phyloP scores from a whole-genome alignment of 2,113 vertebrate species.

The Pterocles gutturalis region DNA sequence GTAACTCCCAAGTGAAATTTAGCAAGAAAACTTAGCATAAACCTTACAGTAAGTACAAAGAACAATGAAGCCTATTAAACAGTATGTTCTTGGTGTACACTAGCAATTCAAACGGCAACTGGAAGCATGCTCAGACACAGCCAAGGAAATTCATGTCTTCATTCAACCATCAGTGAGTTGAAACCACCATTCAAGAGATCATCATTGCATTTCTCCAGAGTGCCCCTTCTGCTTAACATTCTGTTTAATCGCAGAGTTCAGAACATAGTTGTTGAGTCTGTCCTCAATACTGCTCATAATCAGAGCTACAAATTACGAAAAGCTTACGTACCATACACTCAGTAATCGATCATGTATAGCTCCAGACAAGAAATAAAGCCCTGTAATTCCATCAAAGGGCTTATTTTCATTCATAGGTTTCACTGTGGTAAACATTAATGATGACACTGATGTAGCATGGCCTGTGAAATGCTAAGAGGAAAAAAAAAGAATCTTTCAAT shows the following conservation, averaged over 20 bases:
- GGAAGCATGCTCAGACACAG: conserved; percentile 56
- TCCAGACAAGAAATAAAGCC: conserved; percentile 95
- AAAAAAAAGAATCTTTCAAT: conserved; percentile 11
- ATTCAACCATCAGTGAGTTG: neutral
- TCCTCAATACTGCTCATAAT: neutral
- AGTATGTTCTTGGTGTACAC: neutral
- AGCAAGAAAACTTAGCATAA: neutral
- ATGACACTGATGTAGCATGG: conserved; percentile 92
- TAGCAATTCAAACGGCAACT: neutral
- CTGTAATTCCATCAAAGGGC: conserved; percentile 84
- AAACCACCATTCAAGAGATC: conserved; percentile 40
- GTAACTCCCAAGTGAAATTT: neutral
- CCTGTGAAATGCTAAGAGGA: conserved; percentile 92
- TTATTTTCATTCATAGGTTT: conserved; percentile 84
- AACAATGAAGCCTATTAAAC: neutral
- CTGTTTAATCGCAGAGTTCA: neutral
- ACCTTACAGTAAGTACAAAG: neutral
- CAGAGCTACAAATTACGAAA: neutral
- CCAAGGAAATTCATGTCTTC: conserved; percentile 49
- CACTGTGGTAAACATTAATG: conserved; percentile 89
- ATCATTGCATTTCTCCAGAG: conserved; percentile 28
- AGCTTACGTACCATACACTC: conserved; percentile 91
- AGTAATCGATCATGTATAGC: conserved; percentile 92
- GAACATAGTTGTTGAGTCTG: neutral
- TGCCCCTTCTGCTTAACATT: neutral